Conservation (phyloP, 2,888 invertebrate genomes). For the Cerceris rybyensis region DNA sequence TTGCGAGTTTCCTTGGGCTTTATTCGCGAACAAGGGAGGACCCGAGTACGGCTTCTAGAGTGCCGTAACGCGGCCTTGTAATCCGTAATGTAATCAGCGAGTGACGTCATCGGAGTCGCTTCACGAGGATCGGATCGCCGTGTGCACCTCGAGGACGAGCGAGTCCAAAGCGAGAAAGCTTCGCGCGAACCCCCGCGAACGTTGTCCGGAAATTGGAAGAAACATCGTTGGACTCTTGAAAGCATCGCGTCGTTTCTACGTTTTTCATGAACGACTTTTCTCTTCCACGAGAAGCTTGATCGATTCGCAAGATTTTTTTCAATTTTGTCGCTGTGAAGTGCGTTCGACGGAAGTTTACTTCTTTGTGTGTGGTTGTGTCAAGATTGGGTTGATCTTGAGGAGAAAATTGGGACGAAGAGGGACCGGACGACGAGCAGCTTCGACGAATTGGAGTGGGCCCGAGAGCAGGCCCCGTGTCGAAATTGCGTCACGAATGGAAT, state of each 20-base stretch:
- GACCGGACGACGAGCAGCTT: too few species aligned
- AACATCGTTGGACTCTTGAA: too few species aligned
- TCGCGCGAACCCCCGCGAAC: neutral
- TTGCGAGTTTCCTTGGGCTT: conserved; percentile 35
- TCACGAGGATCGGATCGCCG: conserved; percentile 42
- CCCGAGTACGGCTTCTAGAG: conserved; percentile 52
- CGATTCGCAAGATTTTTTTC: neutral
- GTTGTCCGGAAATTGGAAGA: neutral
- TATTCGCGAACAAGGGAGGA: conserved; percentile 35
- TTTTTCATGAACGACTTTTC: neutral
- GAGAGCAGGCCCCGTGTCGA: too few species aligned
- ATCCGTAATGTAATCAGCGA: conserved; percentile 64
- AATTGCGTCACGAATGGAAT: too few species aligned
- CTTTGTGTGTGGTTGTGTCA: too few species aligned
- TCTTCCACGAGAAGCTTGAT: neutral
- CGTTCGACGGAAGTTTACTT: too few species aligned
- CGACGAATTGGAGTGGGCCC: too few species aligned
- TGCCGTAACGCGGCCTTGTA: conserved; percentile 61
- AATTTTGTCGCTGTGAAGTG: too few species aligned
- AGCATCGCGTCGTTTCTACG: neutral
- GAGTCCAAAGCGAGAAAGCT: neutral
- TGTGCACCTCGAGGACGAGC: conserved; percentile 37
- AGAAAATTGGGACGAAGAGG: too few species aligned
- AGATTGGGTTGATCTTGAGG: too few species aligned
- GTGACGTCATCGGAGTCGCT: conserved; percentile 47